Conservation (phyloP, 2,797 vertebrate genomes). For the Pseudochaenichthys georgianus region DNA sequence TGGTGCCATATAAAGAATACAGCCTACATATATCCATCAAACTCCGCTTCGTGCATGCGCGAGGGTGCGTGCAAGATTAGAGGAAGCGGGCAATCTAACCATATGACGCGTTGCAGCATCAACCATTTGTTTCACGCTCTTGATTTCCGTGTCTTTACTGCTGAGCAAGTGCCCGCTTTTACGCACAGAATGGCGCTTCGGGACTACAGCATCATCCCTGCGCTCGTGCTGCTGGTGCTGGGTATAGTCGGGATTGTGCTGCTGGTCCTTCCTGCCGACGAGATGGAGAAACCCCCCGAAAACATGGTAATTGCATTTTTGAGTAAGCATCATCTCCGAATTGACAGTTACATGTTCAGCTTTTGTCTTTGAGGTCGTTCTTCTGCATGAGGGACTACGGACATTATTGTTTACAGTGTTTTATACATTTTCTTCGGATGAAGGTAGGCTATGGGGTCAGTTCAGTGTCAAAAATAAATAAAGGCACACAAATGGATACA, state of each 20-base stretch:
- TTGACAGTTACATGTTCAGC: neutral
- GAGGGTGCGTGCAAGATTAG: neutral
- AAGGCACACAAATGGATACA: no score
- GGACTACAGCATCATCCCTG: conserved; percentile 25
- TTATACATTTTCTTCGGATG: neutral
- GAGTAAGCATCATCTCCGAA: neutral
- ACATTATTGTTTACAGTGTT: neutral
- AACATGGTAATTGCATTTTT: conserved; percentile 84
- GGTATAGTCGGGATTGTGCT: conserved; percentile 86
- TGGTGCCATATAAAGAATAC: neutral
- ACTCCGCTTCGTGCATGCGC: neutral
- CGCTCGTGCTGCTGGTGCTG: conserved; percentile 72
- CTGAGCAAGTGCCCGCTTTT: neutral
- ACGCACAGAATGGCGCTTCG: conserved; percentile 49
- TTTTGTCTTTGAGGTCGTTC: neutral
- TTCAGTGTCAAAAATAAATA: no score
- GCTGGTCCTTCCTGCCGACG: conserved; percentile 78
- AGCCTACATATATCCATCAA: neutral
- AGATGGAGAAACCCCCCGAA: conserved; percentile 75
- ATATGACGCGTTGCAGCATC: neutral
- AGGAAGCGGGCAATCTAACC: neutral
- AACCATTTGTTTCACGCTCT: neutral
- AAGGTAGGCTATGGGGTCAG: no score
- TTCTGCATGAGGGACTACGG: neutral
- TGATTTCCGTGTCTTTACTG: neutral